Base-by-base conservation (phyloP, 2,888 invertebrate species). In the Thumatha senex region DNA sequence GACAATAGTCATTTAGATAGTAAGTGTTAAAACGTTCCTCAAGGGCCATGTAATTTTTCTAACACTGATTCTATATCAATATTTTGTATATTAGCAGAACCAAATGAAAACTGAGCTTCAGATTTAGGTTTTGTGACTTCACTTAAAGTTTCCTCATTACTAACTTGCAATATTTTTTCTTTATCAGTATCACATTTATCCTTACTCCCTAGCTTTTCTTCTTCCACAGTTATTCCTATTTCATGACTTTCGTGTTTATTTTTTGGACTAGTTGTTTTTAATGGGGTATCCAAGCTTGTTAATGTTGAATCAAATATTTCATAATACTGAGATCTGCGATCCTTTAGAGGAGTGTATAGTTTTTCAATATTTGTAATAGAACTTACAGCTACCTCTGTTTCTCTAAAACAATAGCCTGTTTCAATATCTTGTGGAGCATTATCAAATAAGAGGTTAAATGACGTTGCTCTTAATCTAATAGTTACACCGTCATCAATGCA, bases 1-100 rank as follows among this genome's bases (percentile, higher is more conserved):
- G 45, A 58, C 49, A 39, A 47, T 51, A 51, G 45, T 18, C 40
- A 49, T 11, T n/a, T 11, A 52, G 48, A 40, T 51, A 50, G 5
- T 24, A 24, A 24, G 5, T 5, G 18, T 24, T 4, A 2, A 24
- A 24, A 24, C 54, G 45, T 59, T 46, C 55, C 52, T 65, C 81
- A 89, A 40, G 87, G 85, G 24, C 92, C 92, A 62, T 92, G 92
- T 45, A 92, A 70, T 66, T 90, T 89, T 67, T 77, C 86, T 34
- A 92, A 70, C 46, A 92, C 87, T 13, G 87, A 78, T 70, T 92
- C 92, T 46, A 92, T 92, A 71, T 91, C 92, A 46, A 92, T 84
- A 67, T 91, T 82, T 68, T 86, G 83, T 63, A 88, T 87, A 61
- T 82, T 86, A 36, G 84, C 77, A 7, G 87, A 76, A 62, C 80